phyloP scores from a whole-genome alignment of 2,888 invertebrate genomes.

The Machimus rusticus region DNA sequence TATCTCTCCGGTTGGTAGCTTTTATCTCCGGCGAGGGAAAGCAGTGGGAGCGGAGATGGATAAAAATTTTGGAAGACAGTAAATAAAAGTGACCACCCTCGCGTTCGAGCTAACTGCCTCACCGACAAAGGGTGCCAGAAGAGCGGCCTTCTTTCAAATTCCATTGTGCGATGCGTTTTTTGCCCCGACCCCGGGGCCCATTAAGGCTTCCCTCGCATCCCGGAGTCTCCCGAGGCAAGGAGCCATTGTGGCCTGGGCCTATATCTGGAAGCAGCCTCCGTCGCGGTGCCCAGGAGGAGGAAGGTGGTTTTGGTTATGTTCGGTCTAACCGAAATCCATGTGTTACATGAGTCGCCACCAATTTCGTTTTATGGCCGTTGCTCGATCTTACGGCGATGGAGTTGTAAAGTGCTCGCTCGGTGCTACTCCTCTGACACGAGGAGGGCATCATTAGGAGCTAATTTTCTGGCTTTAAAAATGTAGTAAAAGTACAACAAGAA shows the following conservation, averaged over 20 bases:
- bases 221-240: not conserved
- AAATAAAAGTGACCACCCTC: constrained; percentile 41
- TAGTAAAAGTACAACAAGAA: constrained; percentile 24
- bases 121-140: constrained; percentile 42
- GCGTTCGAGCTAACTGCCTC: constrained; percentile 27
- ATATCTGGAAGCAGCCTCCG: not conserved
- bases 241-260: not conserved
- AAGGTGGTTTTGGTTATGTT: not conserved
- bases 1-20: constrained; percentile 36
- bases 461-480: constrained; percentile 9
- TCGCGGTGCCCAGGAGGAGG: not conserved
- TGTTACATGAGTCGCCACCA: constrained; percentile 27
- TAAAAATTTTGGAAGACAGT: constrained; percentile 31
- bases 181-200: not conserved
- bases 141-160: constrained; percentile 38
- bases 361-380: constrained; percentile 9
- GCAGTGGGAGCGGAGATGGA: constrained; percentile 1
- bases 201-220: not conserved
- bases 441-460: constrained; percentile 33
- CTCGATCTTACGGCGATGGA: not conserved
- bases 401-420: constrained; percentile 5
- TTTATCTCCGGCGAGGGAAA: constrained; percentile 21
- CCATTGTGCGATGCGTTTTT: constrained; percentile 35
- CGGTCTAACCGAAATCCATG: constrained; percentile 12
- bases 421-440: constrained; percentile 20